A percentile compares a stretch with the other conserved stretches of the same genome.
phyloP scores from a whole-genome alignment of 2,888 invertebrate species.

The Holacanthella duospinosa region DNA sequence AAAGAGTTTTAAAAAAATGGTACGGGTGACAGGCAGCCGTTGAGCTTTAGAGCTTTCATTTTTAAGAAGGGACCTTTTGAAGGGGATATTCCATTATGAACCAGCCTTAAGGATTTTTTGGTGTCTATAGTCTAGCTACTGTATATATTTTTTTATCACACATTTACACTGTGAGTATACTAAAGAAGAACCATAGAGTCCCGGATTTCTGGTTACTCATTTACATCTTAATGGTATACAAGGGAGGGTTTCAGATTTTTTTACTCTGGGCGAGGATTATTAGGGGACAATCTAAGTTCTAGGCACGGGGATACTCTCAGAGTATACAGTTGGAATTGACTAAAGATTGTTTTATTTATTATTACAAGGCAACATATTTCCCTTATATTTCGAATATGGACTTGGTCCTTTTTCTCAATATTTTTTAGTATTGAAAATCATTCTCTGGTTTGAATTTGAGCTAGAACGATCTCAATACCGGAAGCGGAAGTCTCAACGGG shows the following conservation, averaged over 20 bases:
- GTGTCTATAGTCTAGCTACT: background rate
- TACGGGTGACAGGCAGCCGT: constrained; percentile 3
- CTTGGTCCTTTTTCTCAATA: background rate
- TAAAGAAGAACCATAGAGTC: background rate
- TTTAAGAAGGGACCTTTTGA: background rate
- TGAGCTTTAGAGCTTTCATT: background rate
- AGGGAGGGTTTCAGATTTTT: constrained; percentile 4
- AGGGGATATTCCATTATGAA: background rate
- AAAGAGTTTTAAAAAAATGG: constrained; percentile 1
- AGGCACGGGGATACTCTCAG: background rate
- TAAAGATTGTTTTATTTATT: background rate
- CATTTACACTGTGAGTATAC: background rate
- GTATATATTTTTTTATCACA: background rate
- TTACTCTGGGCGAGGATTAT: background rate
- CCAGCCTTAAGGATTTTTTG: background rate
- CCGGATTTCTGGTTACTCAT: constrained; percentile 4
- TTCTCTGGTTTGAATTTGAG: background rate
- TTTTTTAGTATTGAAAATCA: background rate
- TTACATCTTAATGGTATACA: constrained; percentile 5
- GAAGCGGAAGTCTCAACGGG: too few relatives aligned
- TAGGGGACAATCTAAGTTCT: background rate
- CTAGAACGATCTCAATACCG: background rate
- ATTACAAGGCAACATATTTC: background rate
- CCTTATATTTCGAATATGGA: background rate
- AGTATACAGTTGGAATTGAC: background rate